Evolutionary conservation across 1,140 invertebrate genomes (phyloP).

Genomic region (Drosophila suzukii): DNA sequence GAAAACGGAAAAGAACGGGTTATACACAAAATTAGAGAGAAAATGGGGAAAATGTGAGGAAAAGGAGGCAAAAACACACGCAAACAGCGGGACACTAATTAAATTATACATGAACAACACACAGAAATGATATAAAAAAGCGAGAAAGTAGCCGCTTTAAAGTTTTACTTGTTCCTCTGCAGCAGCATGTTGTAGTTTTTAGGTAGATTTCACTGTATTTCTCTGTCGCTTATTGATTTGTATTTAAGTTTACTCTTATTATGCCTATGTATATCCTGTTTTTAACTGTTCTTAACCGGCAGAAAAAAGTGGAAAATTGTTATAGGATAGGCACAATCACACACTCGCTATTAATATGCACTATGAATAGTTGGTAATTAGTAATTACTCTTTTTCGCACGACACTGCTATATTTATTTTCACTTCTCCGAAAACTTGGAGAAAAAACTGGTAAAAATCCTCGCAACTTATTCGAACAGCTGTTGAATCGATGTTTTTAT

Average conservation of each 20-base stretch:
- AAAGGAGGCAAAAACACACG: slow-evolving; percentile 13
- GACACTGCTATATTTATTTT: slow-evolving; percentile 1
- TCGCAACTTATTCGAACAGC: slow-evolving; percentile 16
- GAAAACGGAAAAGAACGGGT: background rate
- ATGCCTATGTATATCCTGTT: slow-evolving; percentile 14
- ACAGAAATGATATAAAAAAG: slow-evolving; percentile 48
- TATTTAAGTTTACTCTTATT: slow-evolving; percentile 2
- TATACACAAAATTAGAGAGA: slow-evolving; percentile 7
- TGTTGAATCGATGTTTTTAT: slow-evolving; percentile 3
- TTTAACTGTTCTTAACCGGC: slow-evolving; percentile 2
- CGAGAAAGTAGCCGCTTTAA: slow-evolving; percentile 51
- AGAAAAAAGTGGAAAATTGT: background rate
- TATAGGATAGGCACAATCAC: background rate
- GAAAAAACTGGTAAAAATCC: slow-evolving; percentile 1
- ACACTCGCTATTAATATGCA: slow-evolving; percentile 18
- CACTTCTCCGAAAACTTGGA: slow-evolving; percentile 7
- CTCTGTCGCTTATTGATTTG: slow-evolving; percentile 5
- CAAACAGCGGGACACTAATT: slow-evolving; percentile 57
- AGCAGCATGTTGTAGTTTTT: slow-evolving; percentile 67
- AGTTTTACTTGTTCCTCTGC: slow-evolving; percentile 81
- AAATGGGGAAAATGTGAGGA: slow-evolving; percentile 5
- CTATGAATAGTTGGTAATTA: slow-evolving; percentile 9
- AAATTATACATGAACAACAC: slow-evolving; percentile 63
- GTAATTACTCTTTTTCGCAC: slow-evolving; percentile 34
- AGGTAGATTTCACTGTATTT: slow-evolving; percentile 6